These are phyloP conservation scores for Cyphomyrus plagiostoma DNA, from an alignment of 2,113 vertebrate genomes.

Conservation along the genomic window DNA sequence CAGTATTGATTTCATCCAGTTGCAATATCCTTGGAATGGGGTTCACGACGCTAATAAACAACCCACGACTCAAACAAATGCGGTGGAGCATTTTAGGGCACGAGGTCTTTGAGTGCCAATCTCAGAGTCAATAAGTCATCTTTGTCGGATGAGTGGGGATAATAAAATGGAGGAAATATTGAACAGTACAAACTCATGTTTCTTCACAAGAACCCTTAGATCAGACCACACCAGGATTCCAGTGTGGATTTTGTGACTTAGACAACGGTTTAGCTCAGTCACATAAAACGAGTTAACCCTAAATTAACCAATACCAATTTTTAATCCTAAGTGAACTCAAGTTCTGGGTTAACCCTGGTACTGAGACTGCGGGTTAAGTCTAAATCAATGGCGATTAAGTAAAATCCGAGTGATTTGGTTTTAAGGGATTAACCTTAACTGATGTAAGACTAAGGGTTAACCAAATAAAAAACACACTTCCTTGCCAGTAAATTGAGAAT, in stretches of 20 bases:
- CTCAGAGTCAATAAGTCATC: slow-evolving; percentile 4
- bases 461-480: neutral
- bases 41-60: neutral
- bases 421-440: neutral
- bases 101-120: neutral
- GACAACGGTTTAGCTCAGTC: neutral
- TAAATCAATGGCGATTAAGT: neutral
- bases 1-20: neutral
- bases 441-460: neutral
- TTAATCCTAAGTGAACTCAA: neutral
- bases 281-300: neutral
- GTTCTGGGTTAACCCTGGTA: neutral
- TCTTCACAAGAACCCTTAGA: neutral
- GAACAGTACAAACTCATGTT: neutral
- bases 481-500: neutral
- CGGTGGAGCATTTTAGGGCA: neutral
- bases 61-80: neutral
- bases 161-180: neutral
- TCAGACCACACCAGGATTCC: neutral
- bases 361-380: neutral
- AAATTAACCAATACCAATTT: neutral
- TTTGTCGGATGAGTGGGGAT: neutral
- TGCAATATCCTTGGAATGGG: neutral
- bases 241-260: neutral
- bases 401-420: neutral